A percentile compares a stretch with the other conserved stretches of the same genome.
Evolutionary conservation across 2,113 vertebrate genomes (phyloP).

Genomic region (Cervus canadensis): DNA sequence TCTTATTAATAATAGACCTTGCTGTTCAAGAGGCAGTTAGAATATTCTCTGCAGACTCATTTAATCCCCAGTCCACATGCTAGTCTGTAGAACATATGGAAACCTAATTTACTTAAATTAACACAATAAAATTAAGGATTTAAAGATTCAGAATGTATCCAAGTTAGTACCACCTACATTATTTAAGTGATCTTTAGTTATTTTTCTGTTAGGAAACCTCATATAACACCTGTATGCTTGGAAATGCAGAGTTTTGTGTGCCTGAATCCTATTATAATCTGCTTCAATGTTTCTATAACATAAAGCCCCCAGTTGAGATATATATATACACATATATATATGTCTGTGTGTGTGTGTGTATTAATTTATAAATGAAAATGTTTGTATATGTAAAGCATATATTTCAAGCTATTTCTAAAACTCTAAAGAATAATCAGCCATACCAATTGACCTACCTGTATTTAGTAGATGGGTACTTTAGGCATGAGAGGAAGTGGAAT

Average conservation of each 20-base stretch:
- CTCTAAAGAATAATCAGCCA: not conserved
- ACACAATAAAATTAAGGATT: not conserved
- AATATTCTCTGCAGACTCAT: constrained; percentile 8
- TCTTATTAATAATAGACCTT: not conserved
- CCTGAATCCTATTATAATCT: not conserved
- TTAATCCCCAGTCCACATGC: not conserved
- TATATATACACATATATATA: fast-evolving
- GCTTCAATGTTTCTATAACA: not conserved
- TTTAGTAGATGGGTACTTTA: not conserved
- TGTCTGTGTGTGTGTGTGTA: fast-evolving
- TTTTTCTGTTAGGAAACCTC: not conserved
- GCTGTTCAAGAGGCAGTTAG: not conserved
- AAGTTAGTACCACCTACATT: not conserved
- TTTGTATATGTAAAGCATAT: not conserved
- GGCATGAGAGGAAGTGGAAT: not conserved
- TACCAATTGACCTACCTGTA: not conserved
- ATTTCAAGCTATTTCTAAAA: not conserved
- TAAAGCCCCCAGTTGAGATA: not conserved
- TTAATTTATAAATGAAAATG: not conserved
- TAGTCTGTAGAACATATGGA: not conserved
- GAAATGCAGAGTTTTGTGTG: not conserved
- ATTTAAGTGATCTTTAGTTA: not conserved
- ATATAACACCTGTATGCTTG: not conserved
- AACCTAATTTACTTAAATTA: constrained; percentile 26
- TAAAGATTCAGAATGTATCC: constrained; percentile 1